These are phyloP conservation scores for Tethya wilhelma DNA, from an alignment of 37 sponge, comb jelly and placozoan species.

Conservation along the genomic window DNA sequence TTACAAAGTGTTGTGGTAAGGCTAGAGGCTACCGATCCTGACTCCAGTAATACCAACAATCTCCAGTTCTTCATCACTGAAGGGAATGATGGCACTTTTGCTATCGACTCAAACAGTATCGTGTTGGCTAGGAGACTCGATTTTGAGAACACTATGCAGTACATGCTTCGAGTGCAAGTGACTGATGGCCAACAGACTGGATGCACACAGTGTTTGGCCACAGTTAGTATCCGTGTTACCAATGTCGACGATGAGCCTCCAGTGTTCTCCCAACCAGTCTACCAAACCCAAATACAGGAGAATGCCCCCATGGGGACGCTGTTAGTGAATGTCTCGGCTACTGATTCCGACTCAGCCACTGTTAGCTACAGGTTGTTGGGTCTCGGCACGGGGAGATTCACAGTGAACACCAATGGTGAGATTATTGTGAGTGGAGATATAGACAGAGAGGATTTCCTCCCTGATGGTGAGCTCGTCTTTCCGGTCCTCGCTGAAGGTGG, in stretches of 20 bases:
- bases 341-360: conserved; percentile 31
- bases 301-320: conserved; percentile 21
- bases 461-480: conserved; percentile 25
- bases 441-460: conserved; percentile 60
- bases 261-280: conserved; percentile 7
- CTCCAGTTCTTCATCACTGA: conserved; percentile 25
- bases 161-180: conserved; percentile 34
- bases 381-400: conserved; percentile 42
- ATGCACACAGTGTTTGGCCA: conserved; percentile 10
- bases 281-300: conserved; percentile 27
- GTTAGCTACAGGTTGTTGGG: conserved; percentile 39
- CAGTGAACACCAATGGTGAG: conserved; percentile 19
- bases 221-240: conserved; percentile 24
- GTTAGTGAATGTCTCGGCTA: conserved; percentile 27
- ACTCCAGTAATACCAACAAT: conserved; percentile 4
- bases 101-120: conserved; percentile 4
- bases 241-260: conserved; percentile 64
- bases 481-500: conserved; percentile 41
- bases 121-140: conserved; percentile 25
- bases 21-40: conserved; percentile 31
- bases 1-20: conserved; percentile 1
- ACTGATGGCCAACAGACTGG: conserved; percentile 36
- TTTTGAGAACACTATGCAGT: conserved; percentile 31
- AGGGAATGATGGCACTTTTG: conserved; percentile 47
- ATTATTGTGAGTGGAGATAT: conserved; percentile 40